Conservation (phyloP, 2,888 invertebrate species). For the Gortyna flavago region DNA sequence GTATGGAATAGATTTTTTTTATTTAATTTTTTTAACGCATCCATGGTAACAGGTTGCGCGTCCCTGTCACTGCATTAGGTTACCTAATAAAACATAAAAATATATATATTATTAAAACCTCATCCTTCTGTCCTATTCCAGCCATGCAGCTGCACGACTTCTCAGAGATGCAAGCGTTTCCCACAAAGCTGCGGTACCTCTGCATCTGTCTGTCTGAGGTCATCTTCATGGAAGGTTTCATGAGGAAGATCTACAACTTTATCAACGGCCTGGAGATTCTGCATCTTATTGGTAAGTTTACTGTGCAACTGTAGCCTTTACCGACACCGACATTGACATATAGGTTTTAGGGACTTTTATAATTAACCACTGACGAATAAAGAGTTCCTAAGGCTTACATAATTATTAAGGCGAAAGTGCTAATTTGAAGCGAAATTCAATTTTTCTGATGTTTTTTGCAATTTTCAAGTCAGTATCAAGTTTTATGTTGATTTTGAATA, state of each 20-base stretch:
- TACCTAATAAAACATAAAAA: too few relatives aligned
- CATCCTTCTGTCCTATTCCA: conserved; percentile 42
- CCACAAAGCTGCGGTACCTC: conserved; percentile 98
- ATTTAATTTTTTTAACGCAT: too few relatives aligned
- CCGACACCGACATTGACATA: neutral
- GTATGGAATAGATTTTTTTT: too few relatives aligned
- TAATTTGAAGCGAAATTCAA: too few relatives aligned
- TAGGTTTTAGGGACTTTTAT: neutral
- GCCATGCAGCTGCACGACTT: conserved; percentile 99
- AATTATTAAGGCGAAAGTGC: too few relatives aligned
- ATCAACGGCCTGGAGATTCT: conserved; percentile 99
- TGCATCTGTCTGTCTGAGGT: conserved; percentile 99
- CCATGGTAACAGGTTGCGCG: too few relatives aligned
- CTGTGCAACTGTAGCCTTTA: neutral
- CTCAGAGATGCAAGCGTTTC: conserved; percentile 99
- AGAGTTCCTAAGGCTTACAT: neutral
- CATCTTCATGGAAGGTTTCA: conserved; percentile 99
- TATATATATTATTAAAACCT: too few relatives aligned
- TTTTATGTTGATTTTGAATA: too few relatives aligned
- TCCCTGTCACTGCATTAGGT: too few relatives aligned
- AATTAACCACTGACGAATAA: neutral
- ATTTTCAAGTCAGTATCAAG: too few relatives aligned
- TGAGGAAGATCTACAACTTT: conserved; percentile 99
- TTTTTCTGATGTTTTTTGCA: too few relatives aligned
- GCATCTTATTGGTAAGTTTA: conserved; percentile 95